Percentiles rank a stretch among this genome's conserved stretches.
Evolutionary conservation across 2,113 vertebrate species (phyloP).

Genomic region (Bos indicus): DNA sequence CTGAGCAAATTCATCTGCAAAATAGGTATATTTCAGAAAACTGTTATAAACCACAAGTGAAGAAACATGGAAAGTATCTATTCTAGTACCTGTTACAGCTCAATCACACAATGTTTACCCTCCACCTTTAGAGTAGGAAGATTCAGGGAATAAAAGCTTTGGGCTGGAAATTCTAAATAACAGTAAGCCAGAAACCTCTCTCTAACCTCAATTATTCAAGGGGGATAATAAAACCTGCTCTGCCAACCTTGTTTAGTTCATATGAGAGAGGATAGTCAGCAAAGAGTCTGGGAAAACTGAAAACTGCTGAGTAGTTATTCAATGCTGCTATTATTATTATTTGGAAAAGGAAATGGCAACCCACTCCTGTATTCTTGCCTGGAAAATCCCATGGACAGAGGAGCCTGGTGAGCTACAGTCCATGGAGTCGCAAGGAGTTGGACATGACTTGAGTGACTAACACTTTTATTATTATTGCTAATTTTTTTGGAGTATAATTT

Average conservation of each 20-base stretch:
- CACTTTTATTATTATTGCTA: background rate
- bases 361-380: background rate
- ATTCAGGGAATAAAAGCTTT: background rate
- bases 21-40: background rate
- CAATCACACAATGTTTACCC: background rate
- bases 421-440: background rate
- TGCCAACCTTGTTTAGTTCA: background rate
- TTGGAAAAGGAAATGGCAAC: background rate
- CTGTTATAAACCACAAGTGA: background rate
- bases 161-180: background rate
- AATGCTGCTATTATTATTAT: background rate
- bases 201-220: background rate
- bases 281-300: slow-evolving; percentile 26
- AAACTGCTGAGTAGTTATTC: background rate
- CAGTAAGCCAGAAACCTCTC: background rate
- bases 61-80: background rate
- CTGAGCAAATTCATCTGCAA: background rate
- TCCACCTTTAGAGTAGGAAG: background rate
- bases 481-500: background rate
- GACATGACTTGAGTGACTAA: background rate
- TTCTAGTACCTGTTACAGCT: background rate
- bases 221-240: background rate
- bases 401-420: background rate
- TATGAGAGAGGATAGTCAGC: background rate
- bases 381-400: background rate